These are phyloP conservation scores for Pheosia gnoma DNA, from an alignment of 2,888 invertebrate genomes.

Conservation along the genomic window DNA sequence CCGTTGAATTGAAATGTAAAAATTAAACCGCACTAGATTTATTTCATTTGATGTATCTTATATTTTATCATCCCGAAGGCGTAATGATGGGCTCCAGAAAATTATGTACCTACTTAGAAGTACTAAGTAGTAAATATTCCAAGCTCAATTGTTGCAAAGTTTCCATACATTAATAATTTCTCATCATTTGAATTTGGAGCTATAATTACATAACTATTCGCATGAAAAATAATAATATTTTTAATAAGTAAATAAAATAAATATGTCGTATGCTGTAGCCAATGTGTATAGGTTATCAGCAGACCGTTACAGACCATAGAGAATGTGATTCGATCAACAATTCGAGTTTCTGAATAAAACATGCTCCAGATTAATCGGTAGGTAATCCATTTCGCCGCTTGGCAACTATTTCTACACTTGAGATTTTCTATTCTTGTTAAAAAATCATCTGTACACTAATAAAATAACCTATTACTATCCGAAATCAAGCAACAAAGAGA, in stretches of 20 bases:
- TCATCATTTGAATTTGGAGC: too few species aligned
- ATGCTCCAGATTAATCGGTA: slow-evolving; percentile 44
- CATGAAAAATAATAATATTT: neutral
- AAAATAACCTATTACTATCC: slow-evolving; percentile 82
- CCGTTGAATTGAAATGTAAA: neutral
- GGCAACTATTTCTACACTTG: slow-evolving; percentile 51
- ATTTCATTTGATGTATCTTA: neutral
- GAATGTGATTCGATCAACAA: slow-evolving; percentile 55
- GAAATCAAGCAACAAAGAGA: slow-evolving; percentile 82
- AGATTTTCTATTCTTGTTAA: slow-evolving; percentile 71
- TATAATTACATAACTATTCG: neutral
- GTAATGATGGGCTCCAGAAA: too few species aligned
- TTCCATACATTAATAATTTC: too few species aligned
- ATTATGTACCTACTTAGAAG: too few species aligned
- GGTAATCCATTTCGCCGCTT: slow-evolving; percentile 38
- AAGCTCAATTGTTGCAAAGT: neutral
- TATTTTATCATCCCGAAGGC: neutral
- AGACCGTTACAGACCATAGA: slow-evolving; percentile 43
- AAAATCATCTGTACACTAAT: slow-evolving; percentile 76
- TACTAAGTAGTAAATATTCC: neutral
- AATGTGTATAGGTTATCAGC: slow-evolving; percentile 44
- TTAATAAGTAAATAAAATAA: neutral
- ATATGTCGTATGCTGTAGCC: slow-evolving; percentile 17
- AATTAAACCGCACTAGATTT: neutral
- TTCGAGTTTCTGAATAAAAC: slow-evolving; percentile 43